Evolutionary conservation across 2,113 vertebrate genomes (phyloP), one percentile per base, ranked within the genome.

Genomic region (Ranitomeya imitator): DNA sequence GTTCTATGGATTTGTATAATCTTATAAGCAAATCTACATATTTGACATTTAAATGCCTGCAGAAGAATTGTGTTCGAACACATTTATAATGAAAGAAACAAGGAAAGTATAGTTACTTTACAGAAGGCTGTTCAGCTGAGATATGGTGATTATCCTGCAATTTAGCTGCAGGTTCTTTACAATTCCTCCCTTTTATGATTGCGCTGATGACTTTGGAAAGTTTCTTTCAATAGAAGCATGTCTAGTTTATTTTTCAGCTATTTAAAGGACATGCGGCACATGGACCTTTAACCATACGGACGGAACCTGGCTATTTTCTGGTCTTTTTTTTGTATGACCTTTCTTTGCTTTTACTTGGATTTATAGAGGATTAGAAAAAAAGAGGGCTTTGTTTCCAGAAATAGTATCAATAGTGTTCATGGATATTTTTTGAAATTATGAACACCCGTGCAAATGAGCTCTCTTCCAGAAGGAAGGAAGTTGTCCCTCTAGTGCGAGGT

Each of bases 21-120:
- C 21, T 51, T 84, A 71, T 71, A 69, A 84, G 79, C 79, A 61
- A 60, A 81, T 81, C 79, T 60, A 57, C 26, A 52, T 84, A 84
- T 71, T 69, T 71, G 45, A 83, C 61, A 83, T 83, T 83, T 67
- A 67, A 69, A 83, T 83, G 61, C 81, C 81, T 69, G 61, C 81
- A 83, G 61, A 83, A 69, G 79, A 83, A 51, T 23, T 69, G 81
- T 83, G 81, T 69, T 51, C 51, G 21, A 83, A 67, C 61, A 83
- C 63, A 67, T 83, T 69, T 69, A 83, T 67, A 83, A 67, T 51
- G 15, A 83, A 67, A 83, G 45, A 83, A 51, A 69, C 37, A 83
- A 67, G 63, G 60, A 31, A 71, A 84, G 63, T 69, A 84, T 52
- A 31, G 37, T 69, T n/a, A 69, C 61, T 26, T 71, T 55, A 54